These are phyloP conservation scores for Alces alces DNA, from an alignment of 2,113 vertebrate genomes.

Conservation along the genomic window DNA sequence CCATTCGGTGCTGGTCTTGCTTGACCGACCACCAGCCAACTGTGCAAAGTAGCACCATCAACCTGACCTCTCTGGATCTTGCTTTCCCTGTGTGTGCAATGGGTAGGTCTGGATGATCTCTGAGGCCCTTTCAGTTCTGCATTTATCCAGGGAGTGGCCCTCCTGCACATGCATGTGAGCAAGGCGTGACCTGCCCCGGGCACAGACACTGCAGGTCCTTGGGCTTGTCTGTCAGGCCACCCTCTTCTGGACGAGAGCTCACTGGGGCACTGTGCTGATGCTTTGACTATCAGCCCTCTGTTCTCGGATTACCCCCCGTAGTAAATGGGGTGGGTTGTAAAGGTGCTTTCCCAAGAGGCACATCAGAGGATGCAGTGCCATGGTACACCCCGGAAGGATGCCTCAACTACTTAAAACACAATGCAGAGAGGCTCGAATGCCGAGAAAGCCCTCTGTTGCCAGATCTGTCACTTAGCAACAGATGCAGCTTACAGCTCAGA, in stretches of 20 bases:
- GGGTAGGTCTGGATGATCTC: not conserved
- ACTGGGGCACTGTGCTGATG: accelerated
- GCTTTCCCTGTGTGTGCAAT: not conserved
- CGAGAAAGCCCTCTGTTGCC: not conserved
- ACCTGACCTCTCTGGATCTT: not conserved
- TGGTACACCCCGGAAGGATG: not conserved
- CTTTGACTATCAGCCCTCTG: not conserved
- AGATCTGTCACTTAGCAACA: slow-evolving; percentile 76
- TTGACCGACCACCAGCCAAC: not conserved
- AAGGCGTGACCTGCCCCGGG: not conserved
- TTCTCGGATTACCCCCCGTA: not conserved
- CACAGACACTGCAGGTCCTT: not conserved
- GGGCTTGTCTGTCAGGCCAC: not conserved
- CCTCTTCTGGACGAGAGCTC: not conserved
- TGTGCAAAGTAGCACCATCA: not conserved
- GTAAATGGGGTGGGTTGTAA: not conserved
- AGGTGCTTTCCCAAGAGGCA: not conserved
- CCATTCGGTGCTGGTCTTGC: not conserved
- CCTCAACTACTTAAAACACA: slow-evolving; percentile 3
- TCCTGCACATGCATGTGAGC: accelerated
- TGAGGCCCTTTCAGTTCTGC: not conserved
- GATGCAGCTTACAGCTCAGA: slow-evolving; percentile 49
- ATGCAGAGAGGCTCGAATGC: not conserved
- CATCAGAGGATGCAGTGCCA: not conserved
- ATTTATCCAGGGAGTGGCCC: not conserved